phyloP scores from a whole-genome alignment of 2,113 vertebrate species.

The Oophaga pumilio region DNA sequence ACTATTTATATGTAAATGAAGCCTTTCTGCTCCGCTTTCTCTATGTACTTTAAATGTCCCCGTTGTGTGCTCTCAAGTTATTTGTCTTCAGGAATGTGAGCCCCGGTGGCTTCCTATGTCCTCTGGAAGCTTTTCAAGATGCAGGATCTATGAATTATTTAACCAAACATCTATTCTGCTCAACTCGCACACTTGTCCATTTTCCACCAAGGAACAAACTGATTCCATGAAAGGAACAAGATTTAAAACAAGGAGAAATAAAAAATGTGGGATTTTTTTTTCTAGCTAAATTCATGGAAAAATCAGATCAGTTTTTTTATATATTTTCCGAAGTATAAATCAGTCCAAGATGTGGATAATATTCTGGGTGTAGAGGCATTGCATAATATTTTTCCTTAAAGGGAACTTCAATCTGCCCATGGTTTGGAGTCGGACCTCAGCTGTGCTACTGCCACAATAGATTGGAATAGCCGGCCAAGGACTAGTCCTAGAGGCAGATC shows the following conservation, averaged over 20 bases:
- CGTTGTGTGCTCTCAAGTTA: slow-evolving; percentile 30
- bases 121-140: slow-evolving; percentile 28
- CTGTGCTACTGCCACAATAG: no score
- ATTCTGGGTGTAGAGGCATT: background rate
- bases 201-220: background rate
- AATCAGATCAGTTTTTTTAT: background rate
- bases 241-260: background rate
- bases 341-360: background rate
- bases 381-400: no score
- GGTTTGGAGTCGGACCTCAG: no score
- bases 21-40: slow-evolving; percentile 29
- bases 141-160: slow-evolving; percentile 42
- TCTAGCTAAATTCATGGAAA: background rate
- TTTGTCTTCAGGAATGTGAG: slow-evolving; percentile 43
- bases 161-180: slow-evolving; percentile 24
- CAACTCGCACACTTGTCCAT: slow-evolving; percentile 14
- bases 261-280: background rate
- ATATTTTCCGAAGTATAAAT: background rate
- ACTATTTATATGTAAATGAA: slow-evolving; percentile 57
- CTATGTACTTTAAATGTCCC: slow-evolving; percentile 31
- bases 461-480: no score
- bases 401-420: no score
- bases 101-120: slow-evolving; percentile 30
- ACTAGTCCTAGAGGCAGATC: no score
- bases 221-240: background rate